Evolutionary conservation across 2,797 vertebrate species (phyloP), one percentile per base, ranked within the genome.

Genomic region (Podargus strigoides): DNA sequence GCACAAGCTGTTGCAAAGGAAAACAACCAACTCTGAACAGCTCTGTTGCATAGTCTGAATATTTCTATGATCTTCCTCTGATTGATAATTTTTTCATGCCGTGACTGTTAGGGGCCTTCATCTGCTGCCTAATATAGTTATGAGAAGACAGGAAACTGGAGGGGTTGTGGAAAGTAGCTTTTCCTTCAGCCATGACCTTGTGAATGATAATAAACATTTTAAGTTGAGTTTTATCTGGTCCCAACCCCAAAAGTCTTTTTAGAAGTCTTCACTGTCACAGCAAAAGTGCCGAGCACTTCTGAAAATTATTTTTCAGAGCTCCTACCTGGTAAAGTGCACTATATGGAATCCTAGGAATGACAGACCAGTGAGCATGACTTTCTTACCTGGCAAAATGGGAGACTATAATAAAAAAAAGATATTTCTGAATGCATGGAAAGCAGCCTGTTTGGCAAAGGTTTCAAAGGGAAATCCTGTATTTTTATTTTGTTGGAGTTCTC

Each of bases 41-140:
- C 77, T 85, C 63, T n/a, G 13, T 56, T 82, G 52, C 81, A 53
- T 67, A 59, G 59, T 69, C 67, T 90, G 87, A 89, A 69, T 91
- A 84, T 73, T 95, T 95, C 69, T 84, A 7, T 64, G 22, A 58
- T 87, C 88, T 93, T 87, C 44, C 72, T 87, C 28, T 94, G 41
- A 80, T 95, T 93, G 75, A 22, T 89, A 0, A 67, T 62, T 87
- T 89, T 90, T 82, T 55, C 28, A 53, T 92, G 56, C 84, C 46
- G 5, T 73, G 74, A 64, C 52, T 80, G 16, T 70, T 70, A 79
- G 22, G 47, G 60, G 15, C 75, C 68, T 87, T 85, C 30, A 12
- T 70, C 79, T 90, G 30, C 44, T 67, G 63, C 44, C 14, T 47
- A 52, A n/a, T 79, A 30, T 3, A 67, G 39, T 81, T 86, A n/a